Percentiles rank a stretch among this genome's conserved stretches.
phyloP scores from a whole-genome alignment of 1,140 invertebrate species.

The Caerostris darwini region DNA sequence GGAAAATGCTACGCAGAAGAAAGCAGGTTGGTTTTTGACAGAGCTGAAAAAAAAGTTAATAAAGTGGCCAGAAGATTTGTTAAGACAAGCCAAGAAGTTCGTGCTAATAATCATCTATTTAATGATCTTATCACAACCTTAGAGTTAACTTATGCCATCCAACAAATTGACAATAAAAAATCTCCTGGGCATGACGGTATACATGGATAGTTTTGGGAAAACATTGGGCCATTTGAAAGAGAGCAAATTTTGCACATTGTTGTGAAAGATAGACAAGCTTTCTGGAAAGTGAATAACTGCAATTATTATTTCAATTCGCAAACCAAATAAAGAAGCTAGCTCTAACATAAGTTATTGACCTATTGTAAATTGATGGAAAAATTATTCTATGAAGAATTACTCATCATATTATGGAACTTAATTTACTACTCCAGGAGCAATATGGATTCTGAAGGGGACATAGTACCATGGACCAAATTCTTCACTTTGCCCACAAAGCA shows the following conservation, averaged over 20 bases:
- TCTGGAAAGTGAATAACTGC: conserved; percentile 10
- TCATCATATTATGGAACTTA: neutral
- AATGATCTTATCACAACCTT: neutral
- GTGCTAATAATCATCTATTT: neutral
- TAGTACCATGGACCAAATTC: neutral
- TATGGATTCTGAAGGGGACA: conserved; percentile 21
- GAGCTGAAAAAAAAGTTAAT: neutral
- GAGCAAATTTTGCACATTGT: neutral
- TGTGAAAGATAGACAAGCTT: neutral
- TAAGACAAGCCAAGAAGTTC: neutral
- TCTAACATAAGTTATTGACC: neutral
- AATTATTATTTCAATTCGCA: conserved; percentile 34
- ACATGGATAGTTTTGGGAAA: conserved; percentile 6
- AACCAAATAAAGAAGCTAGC: conserved; percentile 53
- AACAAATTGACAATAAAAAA: neutral
- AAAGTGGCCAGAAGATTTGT: conserved; percentile 38
- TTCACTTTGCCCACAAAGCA: neutral
- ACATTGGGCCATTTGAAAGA: neutral
- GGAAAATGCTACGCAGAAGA: neutral
- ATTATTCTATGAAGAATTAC: conserved; percentile 34
- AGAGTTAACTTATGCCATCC: neutral
- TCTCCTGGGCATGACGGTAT: conserved; percentile 25
- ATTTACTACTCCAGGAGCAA: neutral
- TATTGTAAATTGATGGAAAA: conserved; percentile 13
- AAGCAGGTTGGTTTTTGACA: neutral